Evolutionary conservation across 2,888 invertebrate genomes (phyloP), one percentile per base, ranked within the genome.

Genomic region (Hirtodrosophila duncani): DNA sequence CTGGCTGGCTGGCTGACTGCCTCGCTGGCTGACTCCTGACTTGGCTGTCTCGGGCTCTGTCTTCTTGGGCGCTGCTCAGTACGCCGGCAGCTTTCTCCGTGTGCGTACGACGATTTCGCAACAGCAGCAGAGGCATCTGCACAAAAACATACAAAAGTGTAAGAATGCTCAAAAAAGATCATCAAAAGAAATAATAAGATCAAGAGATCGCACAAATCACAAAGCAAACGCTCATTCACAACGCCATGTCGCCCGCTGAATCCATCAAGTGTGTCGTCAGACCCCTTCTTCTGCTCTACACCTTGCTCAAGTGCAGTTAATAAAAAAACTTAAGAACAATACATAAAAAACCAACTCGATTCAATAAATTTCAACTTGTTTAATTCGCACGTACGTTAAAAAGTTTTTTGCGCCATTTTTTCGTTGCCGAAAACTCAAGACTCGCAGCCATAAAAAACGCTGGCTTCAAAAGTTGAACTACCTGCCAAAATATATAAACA

Each of bases 1-100:
- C 31, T 38, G 26, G 31, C 34, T 24, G 20, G 31, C 48, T 46
- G 29, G 24, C 48, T 17, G 21, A 50, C 77, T 68, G 65, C 74
- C 65, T 59, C 41, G 52, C 55, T 63, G 48, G 53, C 51, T 56
- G 61, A 52, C 65, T 62, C 70, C 70, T n/a, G n/a, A n/a, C n/a
- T n/a, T n/a, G n/a, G n/a, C n/a, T n/a, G n/a, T n/a, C n/a, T 10
- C 8, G 8, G 34, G 36, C 29, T 27, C 33, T 26, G n/a, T n/a
- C n/a, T 71, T 63, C 36, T 36, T 20, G 61, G 50, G 37, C 57
- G 55, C 57, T 46, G 62, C 70, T 78, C 82, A 83, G 84, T 84
- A 77, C 71, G 71, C 81, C 70, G 72, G 65, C 81, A 74, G 70
- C 83, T 83, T 81, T 81, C 75, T 79, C 70, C 71, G 80, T 61